Evolutionary conservation across 1,140 invertebrate genomes (phyloP), one percentile per base, ranked within the genome.

Genomic region (Homalodisca vitripennis): DNA sequence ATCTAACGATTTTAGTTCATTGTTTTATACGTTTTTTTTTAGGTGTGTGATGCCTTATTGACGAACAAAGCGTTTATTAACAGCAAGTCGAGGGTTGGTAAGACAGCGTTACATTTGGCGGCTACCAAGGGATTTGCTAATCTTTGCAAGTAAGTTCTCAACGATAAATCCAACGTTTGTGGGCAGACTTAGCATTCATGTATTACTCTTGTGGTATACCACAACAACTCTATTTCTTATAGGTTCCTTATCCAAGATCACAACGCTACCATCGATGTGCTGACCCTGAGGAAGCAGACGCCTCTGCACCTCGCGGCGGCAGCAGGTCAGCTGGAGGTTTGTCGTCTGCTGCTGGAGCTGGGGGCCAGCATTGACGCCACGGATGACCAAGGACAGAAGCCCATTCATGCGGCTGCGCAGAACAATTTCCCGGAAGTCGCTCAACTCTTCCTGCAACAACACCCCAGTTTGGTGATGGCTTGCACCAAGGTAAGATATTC

Each of bases 371-470:
- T 97, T 57, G 97, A 98, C 77, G 96, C 97, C 26, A 95, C 94
- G 10, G 96, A 98, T 79, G 95, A 97, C 80, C 82, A 82, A 75
- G 92, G 93, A 17, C 92, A 95, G 79, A 94, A 94, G 78, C 92
- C 92, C 3, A 93, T 95, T 66, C 92, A 94, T 77, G 88, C 97
- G 31, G 97, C 97, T n/a, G 97, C 97, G 24, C 95, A 98, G 84
- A 98, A 98, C 79, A 98, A 99, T 80, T 97, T 94, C 79, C 94
- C 96, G 6, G 97, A 99, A 85, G 97, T 99, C 6, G 95, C 96
- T 13, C 97, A 98, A 80, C 82, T 99, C 57, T 99, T 99, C 80
- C 83, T 99, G 29, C 95, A 98, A 79, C 89, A 96, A 78, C 94
- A 97, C 80, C 95, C 97, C 0, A 96, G 94, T 74, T 83, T 98